Conservation (phyloP, 1,140 invertebrate species). For the Hermetia illucens region DNA sequence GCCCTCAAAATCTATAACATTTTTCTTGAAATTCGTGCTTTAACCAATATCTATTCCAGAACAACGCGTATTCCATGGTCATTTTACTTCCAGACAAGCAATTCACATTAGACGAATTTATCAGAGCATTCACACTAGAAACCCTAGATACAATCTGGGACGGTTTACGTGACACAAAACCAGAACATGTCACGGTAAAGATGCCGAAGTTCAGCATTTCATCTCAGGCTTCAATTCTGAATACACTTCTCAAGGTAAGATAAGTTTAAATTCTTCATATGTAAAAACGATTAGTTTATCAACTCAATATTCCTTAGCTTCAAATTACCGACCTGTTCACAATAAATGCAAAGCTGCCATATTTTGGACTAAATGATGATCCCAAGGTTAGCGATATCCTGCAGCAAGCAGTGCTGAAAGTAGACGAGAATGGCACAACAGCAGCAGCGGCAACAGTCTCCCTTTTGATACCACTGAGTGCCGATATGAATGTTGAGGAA, state of each 20-base stretch:
- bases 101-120: conserved; percentile 17
- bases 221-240: conserved; percentile 36
- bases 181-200: conserved; percentile 31
- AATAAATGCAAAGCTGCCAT: conserved; percentile 36
- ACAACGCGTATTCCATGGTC: conserved; percentile 39
- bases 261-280: conserved; percentile 4
- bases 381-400: conserved; percentile 41
- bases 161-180: conserved; percentile 30
- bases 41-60: conserved; percentile 31
- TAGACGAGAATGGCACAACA: conserved; percentile 55
- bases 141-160: conserved; percentile 34
- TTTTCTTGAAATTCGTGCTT: neutral
- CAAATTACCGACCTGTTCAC: conserved; percentile 47
- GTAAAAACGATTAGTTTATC: neutral
- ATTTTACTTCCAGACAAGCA: conserved; percentile 38
- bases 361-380: conserved; percentile 18
- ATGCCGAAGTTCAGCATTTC: conserved; percentile 52
- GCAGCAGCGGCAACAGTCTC: conserved; percentile 51
- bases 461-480: conserved; percentile 42
- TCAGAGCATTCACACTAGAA: conserved; percentile 33
- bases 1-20: neutral
- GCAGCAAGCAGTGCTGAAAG: conserved; percentile 53
- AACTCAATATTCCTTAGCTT: conserved; percentile 33
- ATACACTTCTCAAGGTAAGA: conserved; percentile 37
- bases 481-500: conserved; percentile 26